phyloP scores from a whole-genome alignment of 2,797 vertebrate genomes.

The Ataeniobius toweri region DNA sequence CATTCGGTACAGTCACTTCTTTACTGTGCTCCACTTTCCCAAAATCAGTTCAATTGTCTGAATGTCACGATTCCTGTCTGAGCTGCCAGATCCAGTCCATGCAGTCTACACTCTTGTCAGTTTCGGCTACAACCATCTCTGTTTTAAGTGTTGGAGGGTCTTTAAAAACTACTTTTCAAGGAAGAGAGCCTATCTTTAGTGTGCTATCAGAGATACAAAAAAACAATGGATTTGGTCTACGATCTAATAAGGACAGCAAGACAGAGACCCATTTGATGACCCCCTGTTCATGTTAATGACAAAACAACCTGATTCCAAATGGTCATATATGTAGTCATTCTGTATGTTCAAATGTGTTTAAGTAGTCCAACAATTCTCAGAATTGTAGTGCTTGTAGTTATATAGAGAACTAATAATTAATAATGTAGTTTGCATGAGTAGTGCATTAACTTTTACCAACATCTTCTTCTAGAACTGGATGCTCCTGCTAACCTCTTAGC shows the following conservation, averaged over 20 bases:
- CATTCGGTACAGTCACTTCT: background rate
- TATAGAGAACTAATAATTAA: background rate
- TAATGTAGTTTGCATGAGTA: constrained; percentile 35
- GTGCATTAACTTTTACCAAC: constrained; percentile 49
- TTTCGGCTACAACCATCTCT: background rate
- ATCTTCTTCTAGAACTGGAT: constrained; percentile 69
- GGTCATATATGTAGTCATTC: no score
- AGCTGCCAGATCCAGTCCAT: background rate
- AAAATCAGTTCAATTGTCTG: background rate
- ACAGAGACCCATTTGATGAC: constrained; percentile 3
- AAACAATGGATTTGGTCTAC: background rate
- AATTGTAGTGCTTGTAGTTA: background rate
- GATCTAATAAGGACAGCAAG: constrained; percentile 5
- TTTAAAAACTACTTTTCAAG: background rate
- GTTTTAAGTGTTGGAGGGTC: background rate
- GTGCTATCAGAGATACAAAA: background rate
- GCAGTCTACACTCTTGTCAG: background rate
- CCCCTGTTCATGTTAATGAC: background rate
- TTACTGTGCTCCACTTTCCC: background rate
- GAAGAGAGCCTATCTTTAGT: background rate
- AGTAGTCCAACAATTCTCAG: background rate
- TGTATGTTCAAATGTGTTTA: background rate
- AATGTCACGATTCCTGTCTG: background rate
- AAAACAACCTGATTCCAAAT: no score
- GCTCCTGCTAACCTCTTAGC: constrained; percentile 79